These are phyloP conservation scores for Ictalurus punctatus DNA, from an alignment of 2,113 vertebrate genomes.

Conservation along the genomic window DNA sequence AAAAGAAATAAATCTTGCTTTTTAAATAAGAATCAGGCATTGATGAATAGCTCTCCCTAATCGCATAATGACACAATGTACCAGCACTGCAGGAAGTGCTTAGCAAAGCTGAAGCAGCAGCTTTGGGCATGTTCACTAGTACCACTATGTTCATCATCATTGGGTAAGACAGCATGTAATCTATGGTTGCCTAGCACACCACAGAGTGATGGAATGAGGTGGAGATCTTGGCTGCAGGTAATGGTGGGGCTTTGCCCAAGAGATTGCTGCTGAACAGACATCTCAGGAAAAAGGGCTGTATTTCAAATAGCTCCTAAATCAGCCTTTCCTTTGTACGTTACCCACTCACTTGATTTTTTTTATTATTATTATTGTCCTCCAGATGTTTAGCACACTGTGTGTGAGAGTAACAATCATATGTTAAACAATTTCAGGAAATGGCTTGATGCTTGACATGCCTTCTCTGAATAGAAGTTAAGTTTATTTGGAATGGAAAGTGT, in stretches of 20 bases:
- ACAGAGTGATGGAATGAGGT: slow-evolving; percentile 44
- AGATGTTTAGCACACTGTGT: neutral
- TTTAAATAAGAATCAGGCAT: neutral
- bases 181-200: slow-evolving; percentile 10
- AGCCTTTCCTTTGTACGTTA: neutral
- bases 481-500: neutral
- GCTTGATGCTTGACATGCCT: neutral
- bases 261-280: slow-evolving; percentile 10
- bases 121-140: slow-evolving; percentile 16
- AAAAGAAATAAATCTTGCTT: neutral
- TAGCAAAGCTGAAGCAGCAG: slow-evolving; percentile 27
- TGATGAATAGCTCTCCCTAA: slow-evolving; percentile 30
- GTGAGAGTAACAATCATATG: neutral
- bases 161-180: slow-evolving; percentile 26
- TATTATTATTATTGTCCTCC: neutral
- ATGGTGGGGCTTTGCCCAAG: slow-evolving; percentile 10
- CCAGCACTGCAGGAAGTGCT: slow-evolving; percentile 21
- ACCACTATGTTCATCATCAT: slow-evolving; percentile 29
- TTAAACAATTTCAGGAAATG: neutral
- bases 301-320: slow-evolving; percentile 16
- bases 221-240: slow-evolving; percentile 42
- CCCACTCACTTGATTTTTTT: slow-evolving; percentile 3
- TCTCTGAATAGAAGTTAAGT: neutral
- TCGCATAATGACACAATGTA: slow-evolving; percentile 34
- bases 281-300: slow-evolving; percentile 5